These are phyloP conservation scores for Brachyistius frenatus DNA, from an alignment of 2,113 vertebrate species.

Conservation along the genomic window DNA sequence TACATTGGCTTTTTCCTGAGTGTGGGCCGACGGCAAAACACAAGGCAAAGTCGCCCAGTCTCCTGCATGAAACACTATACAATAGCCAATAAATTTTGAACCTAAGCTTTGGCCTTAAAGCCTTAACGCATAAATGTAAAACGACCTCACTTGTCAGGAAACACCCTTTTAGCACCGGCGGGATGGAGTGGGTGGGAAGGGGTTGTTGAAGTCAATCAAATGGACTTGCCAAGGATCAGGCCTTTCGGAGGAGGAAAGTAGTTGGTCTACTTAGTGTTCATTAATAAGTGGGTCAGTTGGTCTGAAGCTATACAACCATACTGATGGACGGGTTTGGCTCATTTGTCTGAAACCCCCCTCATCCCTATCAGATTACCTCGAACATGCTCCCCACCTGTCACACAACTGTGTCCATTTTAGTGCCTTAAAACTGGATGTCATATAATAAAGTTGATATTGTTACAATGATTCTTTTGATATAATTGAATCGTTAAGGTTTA, in stretches of 20 bases:
- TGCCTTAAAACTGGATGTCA: no score
- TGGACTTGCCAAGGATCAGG: constrained; percentile 42
- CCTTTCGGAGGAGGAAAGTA: constrained; percentile 16
- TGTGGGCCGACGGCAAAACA: constrained; percentile 61
- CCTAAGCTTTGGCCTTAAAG: constrained; percentile 78
- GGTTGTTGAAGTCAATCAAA: constrained; percentile 75
- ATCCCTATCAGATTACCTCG: background rate
- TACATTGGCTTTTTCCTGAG: constrained; percentile 74
- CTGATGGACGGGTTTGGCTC: background rate
- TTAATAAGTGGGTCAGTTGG: constrained; percentile 43
- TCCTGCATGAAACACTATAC: constrained; percentile 77
- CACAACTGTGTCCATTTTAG: no score
- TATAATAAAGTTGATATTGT: no score
- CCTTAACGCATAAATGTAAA: constrained; percentile 77
- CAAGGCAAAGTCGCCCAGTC: constrained; percentile 63
- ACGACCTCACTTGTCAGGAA: constrained; percentile 79
- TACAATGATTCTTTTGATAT: no score
- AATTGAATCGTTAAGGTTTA: no score
- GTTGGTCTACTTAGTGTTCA: constrained; percentile 28
- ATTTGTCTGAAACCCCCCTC: background rate
- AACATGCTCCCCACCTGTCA: background rate
- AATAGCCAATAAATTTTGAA: constrained; percentile 80
- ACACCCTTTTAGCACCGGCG: constrained; percentile 74
- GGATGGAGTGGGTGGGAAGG: constrained; percentile 66
- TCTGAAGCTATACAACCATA: background rate